These are phyloP conservation scores for Ficedula albicollis DNA, from an alignment of 2,797 vertebrate genomes.

Conservation along the genomic window DNA sequence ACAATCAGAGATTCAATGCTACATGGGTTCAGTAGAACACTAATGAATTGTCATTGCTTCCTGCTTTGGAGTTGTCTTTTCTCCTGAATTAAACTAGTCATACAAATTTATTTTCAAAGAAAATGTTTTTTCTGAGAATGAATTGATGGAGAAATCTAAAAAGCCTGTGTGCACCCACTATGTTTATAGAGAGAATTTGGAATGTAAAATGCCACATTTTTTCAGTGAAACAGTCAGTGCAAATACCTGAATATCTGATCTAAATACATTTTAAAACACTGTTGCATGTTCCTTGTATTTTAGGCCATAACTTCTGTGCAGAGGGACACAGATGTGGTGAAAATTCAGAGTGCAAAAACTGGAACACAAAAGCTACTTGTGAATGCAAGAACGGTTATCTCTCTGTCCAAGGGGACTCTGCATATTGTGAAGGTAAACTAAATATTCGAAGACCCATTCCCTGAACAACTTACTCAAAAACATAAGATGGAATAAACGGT, in stretches of 20 bases:
- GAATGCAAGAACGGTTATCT: conserved; percentile 90
- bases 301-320: conserved; percentile 95
- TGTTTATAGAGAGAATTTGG: background rate
- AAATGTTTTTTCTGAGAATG: background rate
- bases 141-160: background rate
- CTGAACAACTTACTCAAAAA: background rate
- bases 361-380: conserved; percentile 90
- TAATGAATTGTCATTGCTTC: background rate
- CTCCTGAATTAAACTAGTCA: background rate
- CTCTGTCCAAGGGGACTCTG: conserved; percentile 87
- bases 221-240: background rate
- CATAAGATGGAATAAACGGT: background rate
- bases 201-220: background rate
- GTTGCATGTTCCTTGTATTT: conserved; percentile 17
- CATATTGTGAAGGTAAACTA: conserved; percentile 91
- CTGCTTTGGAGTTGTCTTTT: background rate
- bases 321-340: conserved; percentile 92
- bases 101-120: background rate
- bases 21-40: background rate
- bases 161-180: background rate
- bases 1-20: background rate
- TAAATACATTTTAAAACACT: background rate
- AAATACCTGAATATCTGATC: background rate
- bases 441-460: background rate
- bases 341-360: conserved; percentile 93